Evolutionary conservation across 2,113 vertebrate genomes (phyloP).

Genomic region (Anas platyrhynchos): DNA sequence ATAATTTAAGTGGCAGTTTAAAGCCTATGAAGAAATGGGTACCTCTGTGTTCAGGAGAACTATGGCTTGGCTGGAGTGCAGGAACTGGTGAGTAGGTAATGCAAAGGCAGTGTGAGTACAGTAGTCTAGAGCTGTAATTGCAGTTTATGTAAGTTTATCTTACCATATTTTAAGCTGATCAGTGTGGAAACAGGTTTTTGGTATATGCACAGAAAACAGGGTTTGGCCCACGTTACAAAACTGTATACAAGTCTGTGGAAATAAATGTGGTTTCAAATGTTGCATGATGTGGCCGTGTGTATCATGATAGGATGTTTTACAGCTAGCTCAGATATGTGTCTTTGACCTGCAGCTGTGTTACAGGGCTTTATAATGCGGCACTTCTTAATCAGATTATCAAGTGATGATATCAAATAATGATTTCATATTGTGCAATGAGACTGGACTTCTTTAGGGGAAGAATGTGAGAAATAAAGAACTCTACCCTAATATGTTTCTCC

Average conservation of each 20-base stretch:
- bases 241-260: not conserved
- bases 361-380: not conserved
- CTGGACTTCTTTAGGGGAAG: not conserved
- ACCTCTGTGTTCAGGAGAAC: not conserved
- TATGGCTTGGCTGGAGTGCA: not conserved
- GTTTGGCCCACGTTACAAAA: not conserved
- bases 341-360: not conserved
- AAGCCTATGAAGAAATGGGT: not conserved
- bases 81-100: not conserved
- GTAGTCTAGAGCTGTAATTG: not conserved
- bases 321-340: not conserved
- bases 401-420: not conserved
- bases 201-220: not conserved
- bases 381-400: not conserved
- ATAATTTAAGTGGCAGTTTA: not conserved
- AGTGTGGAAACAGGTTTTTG: not conserved
- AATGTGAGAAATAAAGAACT: not conserved
- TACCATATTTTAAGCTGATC: not conserved
- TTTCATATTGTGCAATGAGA: not conserved
- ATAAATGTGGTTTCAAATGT: not conserved
- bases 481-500: not conserved
- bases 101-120: not conserved
- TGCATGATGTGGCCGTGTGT: not conserved
- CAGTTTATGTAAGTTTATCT: not conserved
- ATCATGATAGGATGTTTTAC: not conserved